phyloP scores from a whole-genome alignment of 2,888 invertebrate species.

The Pocota personata region DNA sequence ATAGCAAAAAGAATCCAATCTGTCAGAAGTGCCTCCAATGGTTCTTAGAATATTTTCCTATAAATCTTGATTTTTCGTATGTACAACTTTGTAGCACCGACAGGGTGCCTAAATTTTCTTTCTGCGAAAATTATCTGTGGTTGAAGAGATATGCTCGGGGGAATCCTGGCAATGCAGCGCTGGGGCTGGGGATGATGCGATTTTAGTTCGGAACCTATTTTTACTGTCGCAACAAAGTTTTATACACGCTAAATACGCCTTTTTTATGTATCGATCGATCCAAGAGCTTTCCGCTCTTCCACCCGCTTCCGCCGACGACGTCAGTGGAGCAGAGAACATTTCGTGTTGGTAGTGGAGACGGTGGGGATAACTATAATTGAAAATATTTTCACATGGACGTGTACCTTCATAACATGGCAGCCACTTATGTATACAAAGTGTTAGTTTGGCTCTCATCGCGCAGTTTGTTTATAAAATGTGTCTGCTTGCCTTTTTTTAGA shows the following conservation, averaged over 20 bases:
- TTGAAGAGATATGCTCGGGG: not conserved
- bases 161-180: slow-evolving; percentile 21
- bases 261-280: slow-evolving; percentile 72
- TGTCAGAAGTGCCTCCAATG: slow-evolving; percentile 34
- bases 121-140: not conserved
- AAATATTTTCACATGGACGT: slow-evolving; percentile 57
- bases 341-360: slow-evolving; percentile 27
- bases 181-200: slow-evolving; percentile 42
- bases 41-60: not conserved
- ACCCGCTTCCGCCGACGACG: slow-evolving; percentile 12
- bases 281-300: slow-evolving; percentile 64
- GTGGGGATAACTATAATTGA: slow-evolving; percentile 56
- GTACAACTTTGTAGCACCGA: not conserved
- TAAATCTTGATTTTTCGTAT: not conserved
- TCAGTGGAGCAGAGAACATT: slow-evolving; percentile 15
- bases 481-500: slow-evolving; percentile 50
- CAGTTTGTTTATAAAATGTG: slow-evolving; percentile 65
- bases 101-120: slow-evolving; percentile 15
- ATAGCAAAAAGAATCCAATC: slow-evolving; percentile 27
- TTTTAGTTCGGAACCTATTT: slow-evolving; percentile 40
- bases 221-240: slow-evolving; percentile 43
- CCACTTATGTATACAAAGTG: slow-evolving; percentile 48
- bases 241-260: slow-evolving; percentile 66
- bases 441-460: slow-evolving; percentile 42
- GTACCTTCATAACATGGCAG: slow-evolving; percentile 55